Conservation (phyloP, 2,113 vertebrate species). For the Crocuta crocuta region DNA sequence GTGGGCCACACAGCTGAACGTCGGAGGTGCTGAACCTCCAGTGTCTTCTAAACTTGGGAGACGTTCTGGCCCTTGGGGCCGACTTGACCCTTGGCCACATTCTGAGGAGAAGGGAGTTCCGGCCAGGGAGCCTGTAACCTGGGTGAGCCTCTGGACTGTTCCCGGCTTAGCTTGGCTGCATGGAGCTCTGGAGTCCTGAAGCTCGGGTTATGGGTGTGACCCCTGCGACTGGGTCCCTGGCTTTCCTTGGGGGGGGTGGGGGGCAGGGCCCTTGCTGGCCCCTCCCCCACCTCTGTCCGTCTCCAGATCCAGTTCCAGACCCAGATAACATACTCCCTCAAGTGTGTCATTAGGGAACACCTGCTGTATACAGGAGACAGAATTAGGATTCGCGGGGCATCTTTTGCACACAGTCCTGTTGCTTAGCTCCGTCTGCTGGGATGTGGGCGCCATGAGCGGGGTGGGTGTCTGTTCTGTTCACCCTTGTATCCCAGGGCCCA, state of each 20-base stretch:
- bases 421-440: neutral
- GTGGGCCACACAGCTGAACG: neutral
- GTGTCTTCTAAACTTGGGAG: neutral
- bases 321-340: neutral
- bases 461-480: neutral
- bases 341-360: neutral
- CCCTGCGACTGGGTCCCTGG: neutral
- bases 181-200: neutral
- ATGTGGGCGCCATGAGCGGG: neutral
- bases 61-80: neutral
- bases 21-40: neutral
- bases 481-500: too few species aligned
- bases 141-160: neutral
- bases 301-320: neutral
- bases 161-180: neutral
- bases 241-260: neutral
- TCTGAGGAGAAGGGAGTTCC: neutral
- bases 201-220: neutral
- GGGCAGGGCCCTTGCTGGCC: neutral
- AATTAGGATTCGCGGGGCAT: neutral
- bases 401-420: neutral
- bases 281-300: neutral
- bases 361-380: neutral
- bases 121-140: rapidly evolving
- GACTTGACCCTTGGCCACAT: neutral